Percentiles rank a stretch among this genome's conserved stretches.
Evolutionary conservation across 2,888 invertebrate species (phyloP).

Genomic region (Euplexia lucipara): DNA sequence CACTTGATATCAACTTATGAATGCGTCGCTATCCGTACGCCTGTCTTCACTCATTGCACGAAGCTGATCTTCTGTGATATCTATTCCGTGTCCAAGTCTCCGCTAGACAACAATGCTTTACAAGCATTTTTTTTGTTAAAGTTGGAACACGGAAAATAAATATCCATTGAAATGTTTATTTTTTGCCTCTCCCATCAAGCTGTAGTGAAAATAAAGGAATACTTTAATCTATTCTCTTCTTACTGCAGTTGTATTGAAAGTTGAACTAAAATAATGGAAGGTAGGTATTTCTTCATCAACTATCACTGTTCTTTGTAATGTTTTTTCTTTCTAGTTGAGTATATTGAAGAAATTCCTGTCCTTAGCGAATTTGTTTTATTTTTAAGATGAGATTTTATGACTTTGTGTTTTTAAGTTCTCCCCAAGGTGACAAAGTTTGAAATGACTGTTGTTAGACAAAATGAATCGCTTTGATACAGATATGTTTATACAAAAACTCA

Average conservation of each 20-base stretch:
- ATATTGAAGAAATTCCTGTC: slow-evolving; percentile 14
- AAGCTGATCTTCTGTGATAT: not conserved
- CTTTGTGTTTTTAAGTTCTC: not conserved
- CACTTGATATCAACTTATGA: not conserved
- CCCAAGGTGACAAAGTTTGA: not conserved
- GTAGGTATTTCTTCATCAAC: slow-evolving; percentile 35
- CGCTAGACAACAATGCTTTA: slow-evolving; percentile 42
- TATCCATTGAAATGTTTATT: slow-evolving; percentile 45
- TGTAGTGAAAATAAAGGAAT: slow-evolving; percentile 38
- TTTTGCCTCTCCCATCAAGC: slow-evolving; percentile 35
- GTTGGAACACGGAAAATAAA: slow-evolving; percentile 52
- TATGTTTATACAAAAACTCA: no score
- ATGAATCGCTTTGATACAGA: not conserved
- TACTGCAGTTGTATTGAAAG: slow-evolving; percentile 39
- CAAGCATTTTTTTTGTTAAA: slow-evolving; percentile 41
- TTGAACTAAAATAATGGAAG: slow-evolving; percentile 30
- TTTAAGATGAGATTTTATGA: not conserved
- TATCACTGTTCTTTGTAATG: slow-evolving; percentile 34
- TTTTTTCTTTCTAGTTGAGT: slow-evolving; percentile 13
- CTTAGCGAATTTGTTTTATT: slow-evolving; percentile 6
- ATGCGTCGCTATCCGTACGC: not conserved
- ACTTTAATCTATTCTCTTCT: slow-evolving; percentile 45
- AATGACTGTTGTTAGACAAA: not conserved
- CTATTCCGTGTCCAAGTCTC: slow-evolving; percentile 3
- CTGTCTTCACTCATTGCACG: not conserved